Conservation (phyloP, 2,113 vertebrate genomes). For the Oxygymnocypris stewartii region DNA sequence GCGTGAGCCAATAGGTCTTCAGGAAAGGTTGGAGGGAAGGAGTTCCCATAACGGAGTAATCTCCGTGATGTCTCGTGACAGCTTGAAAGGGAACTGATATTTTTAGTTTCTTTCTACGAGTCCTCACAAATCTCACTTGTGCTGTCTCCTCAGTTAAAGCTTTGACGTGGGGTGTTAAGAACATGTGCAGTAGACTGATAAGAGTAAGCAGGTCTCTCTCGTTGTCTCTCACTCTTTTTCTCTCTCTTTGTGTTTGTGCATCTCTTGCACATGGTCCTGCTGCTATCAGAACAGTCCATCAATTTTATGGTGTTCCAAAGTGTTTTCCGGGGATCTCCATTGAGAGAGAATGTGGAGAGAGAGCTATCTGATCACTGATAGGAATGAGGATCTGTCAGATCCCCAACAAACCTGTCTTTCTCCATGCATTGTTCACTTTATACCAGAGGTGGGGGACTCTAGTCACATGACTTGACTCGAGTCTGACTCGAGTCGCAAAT, state of each 20-base stretch:
- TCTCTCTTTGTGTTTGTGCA: slow-evolving; percentile 20
- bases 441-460: too few relatives aligned
- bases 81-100: too few relatives aligned
- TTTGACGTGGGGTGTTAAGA: slow-evolving; percentile 67
- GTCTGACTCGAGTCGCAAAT: too few relatives aligned
- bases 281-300: slow-evolving; percentile 44
- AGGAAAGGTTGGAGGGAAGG: too few relatives aligned
- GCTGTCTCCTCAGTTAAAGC: slow-evolving; percentile 68
- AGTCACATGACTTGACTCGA: too few relatives aligned
- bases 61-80: too few relatives aligned
- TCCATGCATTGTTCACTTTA: not conserved
- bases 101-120: slow-evolving; percentile 48
- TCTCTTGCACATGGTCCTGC: slow-evolving; percentile 46
- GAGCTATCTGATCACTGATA: slow-evolving; percentile 18
- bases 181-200: slow-evolving; percentile 77
- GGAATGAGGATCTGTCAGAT: not conserved
- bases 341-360: slow-evolving; percentile 12
- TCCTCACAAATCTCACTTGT: slow-evolving; percentile 46
- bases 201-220: slow-evolving; percentile 57
- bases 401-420: not conserved
- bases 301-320: slow-evolving; percentile 31
- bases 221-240: not conserved
- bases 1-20: too few relatives aligned
- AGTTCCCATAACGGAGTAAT: too few relatives aligned
- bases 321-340: slow-evolving; percentile 12